These are phyloP conservation scores for Steatocranus sp. DNA, from an alignment of 2,797 vertebrate genomes.

Conservation along the genomic window DNA sequence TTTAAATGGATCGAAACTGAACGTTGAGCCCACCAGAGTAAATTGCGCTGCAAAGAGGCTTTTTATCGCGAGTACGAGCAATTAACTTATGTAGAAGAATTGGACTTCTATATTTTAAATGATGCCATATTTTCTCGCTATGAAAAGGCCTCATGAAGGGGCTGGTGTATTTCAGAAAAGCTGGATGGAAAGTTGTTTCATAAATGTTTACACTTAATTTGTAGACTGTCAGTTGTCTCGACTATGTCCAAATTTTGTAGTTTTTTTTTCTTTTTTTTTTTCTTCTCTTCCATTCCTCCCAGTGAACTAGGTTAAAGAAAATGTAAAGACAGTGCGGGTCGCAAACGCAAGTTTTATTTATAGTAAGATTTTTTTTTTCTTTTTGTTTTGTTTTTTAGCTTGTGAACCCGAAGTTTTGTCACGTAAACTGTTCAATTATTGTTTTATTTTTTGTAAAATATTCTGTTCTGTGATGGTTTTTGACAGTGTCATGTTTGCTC, in stretches of 20 bases:
- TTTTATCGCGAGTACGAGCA: conserved; percentile 75
- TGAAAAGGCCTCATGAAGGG: conserved; percentile 76
- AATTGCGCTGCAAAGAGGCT: conserved; percentile 65
- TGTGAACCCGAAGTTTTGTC: conserved; percentile 82
- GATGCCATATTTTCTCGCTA: conserved; percentile 77
- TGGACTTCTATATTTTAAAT: conserved; percentile 79
- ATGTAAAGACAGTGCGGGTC: conserved; percentile 84
- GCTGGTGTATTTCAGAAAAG: conserved; percentile 77
- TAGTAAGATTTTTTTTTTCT: conserved; percentile 75
- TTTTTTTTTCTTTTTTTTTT: conserved; percentile 13
- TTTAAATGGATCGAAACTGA: conserved; percentile 67
- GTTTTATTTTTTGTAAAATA: conserved; percentile 72
- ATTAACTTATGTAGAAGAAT: conserved; percentile 78
- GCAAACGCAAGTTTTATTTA: conserved; percentile 92
- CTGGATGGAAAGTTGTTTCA: conserved; percentile 73
- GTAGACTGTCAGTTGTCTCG: conserved; percentile 77
- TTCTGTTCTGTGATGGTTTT: conserved; percentile 82
- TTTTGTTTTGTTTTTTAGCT: conserved; percentile 56
- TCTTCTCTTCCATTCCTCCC: conserved; percentile 8
- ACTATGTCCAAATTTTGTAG: conserved; percentile 79
- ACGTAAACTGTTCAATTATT: conserved; percentile 67
- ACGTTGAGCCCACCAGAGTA: conserved; percentile 64
- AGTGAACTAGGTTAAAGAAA: conserved; percentile 67
- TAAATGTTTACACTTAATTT: conserved; percentile 86
- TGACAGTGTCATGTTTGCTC: conserved; percentile 82